These are phyloP conservation scores for Callionymus lyra DNA, from an alignment of 2,113 vertebrate genomes.

Conservation along the genomic window DNA sequence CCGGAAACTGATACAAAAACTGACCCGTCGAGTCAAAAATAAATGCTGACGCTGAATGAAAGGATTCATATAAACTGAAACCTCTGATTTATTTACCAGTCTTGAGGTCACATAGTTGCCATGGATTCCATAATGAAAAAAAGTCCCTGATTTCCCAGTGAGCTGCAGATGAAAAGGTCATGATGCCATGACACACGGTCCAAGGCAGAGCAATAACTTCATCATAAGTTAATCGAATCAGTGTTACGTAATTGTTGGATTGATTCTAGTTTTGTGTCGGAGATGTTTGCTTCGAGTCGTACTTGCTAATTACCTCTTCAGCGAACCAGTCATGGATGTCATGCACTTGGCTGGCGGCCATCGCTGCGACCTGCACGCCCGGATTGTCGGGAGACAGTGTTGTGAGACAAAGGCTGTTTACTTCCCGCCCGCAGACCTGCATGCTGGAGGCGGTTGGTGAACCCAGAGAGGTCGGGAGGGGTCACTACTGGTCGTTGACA, in stretches of 20 bases:
- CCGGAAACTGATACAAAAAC: no score
- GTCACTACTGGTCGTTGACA: no score
- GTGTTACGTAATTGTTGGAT: constrained; percentile 40
- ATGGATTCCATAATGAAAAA: neutral
- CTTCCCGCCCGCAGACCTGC: constrained; percentile 27
- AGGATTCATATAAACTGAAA: no score
- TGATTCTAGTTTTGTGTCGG: constrained; percentile 18
- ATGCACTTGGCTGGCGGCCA: constrained; percentile 33
- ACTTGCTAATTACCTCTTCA: constrained; percentile 22
- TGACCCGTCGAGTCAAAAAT: no score
- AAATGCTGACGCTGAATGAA: no score
- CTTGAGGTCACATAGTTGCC: no score
- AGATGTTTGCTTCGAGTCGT: constrained; percentile 32
- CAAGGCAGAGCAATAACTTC: no score
- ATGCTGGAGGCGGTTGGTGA: constrained; percentile 23
- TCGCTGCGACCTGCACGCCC: neutral
- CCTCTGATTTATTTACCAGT: no score
- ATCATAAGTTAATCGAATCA: constrained; percentile 38
- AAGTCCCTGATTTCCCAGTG: constrained; percentile 6
- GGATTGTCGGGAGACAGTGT: constrained; percentile 6
- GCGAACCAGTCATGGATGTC: constrained; percentile 42
- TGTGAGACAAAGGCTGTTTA: constrained; percentile 9
- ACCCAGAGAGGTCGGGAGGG: constrained; percentile 28
- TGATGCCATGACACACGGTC: no score
- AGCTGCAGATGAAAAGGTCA: no score